These are phyloP conservation scores for Drosophila sproati DNA, from an alignment of 1,140 invertebrate species.

Conservation along the genomic window DNA sequence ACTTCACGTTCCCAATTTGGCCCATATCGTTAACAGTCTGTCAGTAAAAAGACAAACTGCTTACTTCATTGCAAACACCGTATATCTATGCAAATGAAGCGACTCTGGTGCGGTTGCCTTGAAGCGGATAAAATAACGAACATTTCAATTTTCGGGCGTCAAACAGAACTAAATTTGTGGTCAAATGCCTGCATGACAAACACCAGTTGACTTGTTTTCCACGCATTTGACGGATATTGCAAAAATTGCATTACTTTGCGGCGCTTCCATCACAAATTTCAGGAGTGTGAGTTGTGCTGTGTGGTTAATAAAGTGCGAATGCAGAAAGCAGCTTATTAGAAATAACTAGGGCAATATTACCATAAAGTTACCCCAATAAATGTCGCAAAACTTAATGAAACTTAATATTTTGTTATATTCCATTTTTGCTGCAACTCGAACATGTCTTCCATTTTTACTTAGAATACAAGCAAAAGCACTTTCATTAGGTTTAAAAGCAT, in stretches of 20 bases:
- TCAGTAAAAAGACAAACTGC: conserved; percentile 58
- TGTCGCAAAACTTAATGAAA: no score
- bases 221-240: conserved; percentile 20
- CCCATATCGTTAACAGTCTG: conserved; percentile 50
- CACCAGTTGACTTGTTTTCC: conserved; percentile 2
- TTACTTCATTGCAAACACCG: background rate
- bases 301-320: background rate
- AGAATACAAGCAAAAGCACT: background rate
- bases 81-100: conserved; percentile 63
- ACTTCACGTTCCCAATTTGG: conserved; percentile 1
- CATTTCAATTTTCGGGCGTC: conserved; percentile 57
- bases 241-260: conserved; percentile 13
- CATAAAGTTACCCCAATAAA: no score
- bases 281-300: background rate
- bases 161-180: conserved; percentile 21
- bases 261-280: background rate
- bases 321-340: no score
- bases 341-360: no score
- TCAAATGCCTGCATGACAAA: background rate
- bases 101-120: conserved; percentile 36
- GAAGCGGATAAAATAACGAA: conserved; percentile 24
- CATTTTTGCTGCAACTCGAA: no score
- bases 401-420: no score
- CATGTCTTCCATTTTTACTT: no score
- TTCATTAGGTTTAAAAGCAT: background rate